Evolutionary conservation across 2,888 invertebrate genomes (phyloP).

Genomic region (Marasmarcha lunaedactyla): DNA sequence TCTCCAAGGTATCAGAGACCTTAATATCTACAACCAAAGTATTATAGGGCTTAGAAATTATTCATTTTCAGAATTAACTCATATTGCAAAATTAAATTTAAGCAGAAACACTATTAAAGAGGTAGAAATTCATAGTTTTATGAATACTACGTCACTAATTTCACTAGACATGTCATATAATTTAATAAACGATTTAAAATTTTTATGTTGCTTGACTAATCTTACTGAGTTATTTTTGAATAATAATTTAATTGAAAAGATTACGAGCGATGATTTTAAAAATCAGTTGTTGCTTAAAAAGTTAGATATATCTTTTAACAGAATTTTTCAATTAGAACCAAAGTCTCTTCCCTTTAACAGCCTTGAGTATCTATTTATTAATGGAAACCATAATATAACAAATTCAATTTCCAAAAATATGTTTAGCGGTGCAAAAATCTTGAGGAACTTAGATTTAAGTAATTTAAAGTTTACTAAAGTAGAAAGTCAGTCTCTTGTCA

Average conservation of each 20-base stretch:
- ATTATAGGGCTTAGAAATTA: slow-evolving; percentile 26
- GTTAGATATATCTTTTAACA: slow-evolving; percentile 42
- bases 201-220: slow-evolving; percentile 26
- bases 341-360: slow-evolving; percentile 35
- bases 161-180: slow-evolving; percentile 43
- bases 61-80: slow-evolving; percentile 29
- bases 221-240: slow-evolving; percentile 15
- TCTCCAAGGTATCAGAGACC: slow-evolving; percentile 22
- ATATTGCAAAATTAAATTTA: slow-evolving; percentile 32
- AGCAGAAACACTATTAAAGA: slow-evolving; percentile 32
- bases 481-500: slow-evolving; percentile 31
- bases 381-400: slow-evolving; percentile 27
- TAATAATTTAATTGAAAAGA: neutral
- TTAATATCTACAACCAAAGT: slow-evolving; percentile 35
- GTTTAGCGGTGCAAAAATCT: slow-evolving; percentile 38
- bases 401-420: slow-evolving; percentile 28
- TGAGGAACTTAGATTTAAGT: slow-evolving; percentile 41
- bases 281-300: slow-evolving; percentile 29
- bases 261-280: slow-evolving; percentile 26
- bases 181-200: slow-evolving; percentile 26
- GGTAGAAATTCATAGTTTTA: slow-evolving; percentile 32
- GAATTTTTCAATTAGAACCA: slow-evolving; percentile 30
- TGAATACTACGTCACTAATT: slow-evolving; percentile 19
- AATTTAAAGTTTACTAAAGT: slow-evolving; percentile 33
- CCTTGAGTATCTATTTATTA: slow-evolving; percentile 39